Conservation (phyloP, 92 coral and sea anemone genomes). For the Isaurus tuberculatus region DNA sequence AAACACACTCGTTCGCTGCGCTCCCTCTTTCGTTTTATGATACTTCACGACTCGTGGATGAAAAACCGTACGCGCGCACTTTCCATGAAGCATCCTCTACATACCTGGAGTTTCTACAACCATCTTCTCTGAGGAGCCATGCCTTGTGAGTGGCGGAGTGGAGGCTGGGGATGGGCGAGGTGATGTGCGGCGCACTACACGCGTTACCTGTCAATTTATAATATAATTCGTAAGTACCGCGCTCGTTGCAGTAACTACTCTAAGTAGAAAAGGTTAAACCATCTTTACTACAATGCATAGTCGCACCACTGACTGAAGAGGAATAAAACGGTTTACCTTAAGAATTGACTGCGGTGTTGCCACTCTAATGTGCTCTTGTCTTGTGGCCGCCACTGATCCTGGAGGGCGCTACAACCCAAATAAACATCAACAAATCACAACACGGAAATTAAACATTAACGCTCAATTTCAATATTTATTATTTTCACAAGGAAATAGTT, state of each 20-base stretch:
- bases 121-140: slow-evolving; percentile 65
- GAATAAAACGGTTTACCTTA: slow-evolving; percentile 56
- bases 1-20: too few relatives aligned
- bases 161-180: slow-evolving; percentile 84
- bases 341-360: slow-evolving; percentile 96
- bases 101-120: slow-evolving; percentile 24
- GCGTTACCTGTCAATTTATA: slow-evolving; percentile 63
- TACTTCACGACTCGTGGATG: too few relatives aligned
- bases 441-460: too few relatives aligned
- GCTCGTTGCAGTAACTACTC: too few relatives aligned
- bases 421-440: background rate
- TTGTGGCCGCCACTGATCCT: slow-evolving; percentile 35
- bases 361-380: slow-evolving; percentile 64
- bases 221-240: background rate
- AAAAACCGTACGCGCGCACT: too few relatives aligned
- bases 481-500: too few relatives aligned
- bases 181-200: slow-evolving; percentile 78
- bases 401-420: slow-evolving; percentile 38
- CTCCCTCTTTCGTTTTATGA: too few relatives aligned
- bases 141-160: slow-evolving; percentile 80
- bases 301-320: background rate
- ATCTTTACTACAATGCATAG: too few relatives aligned
- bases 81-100: too few relatives aligned
- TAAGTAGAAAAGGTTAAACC: too few relatives aligned
- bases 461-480: too few relatives aligned